Evolutionary conservation across 2,797 vertebrate species (phyloP).

Genomic region (Ataeniobius toweri): DNA sequence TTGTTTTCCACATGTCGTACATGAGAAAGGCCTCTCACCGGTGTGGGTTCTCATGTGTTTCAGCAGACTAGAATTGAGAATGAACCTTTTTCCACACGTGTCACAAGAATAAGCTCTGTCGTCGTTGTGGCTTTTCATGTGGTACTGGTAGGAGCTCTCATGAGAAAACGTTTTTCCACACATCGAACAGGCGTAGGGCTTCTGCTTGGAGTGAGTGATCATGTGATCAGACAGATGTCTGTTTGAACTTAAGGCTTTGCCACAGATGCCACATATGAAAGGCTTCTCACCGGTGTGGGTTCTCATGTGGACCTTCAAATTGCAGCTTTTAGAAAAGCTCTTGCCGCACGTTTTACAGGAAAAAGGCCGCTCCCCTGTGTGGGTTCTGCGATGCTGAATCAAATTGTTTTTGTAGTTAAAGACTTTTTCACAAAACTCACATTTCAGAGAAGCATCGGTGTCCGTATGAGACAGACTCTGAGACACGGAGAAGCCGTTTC

Average conservation of each 20-base stretch:
- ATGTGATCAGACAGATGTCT: constrained; percentile 1
- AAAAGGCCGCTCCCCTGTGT: neutral
- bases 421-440: neutral
- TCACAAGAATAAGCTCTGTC: neutral
- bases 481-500: neutral
- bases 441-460: neutral
- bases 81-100: constrained; percentile 1
- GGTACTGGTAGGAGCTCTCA: constrained; percentile 1
- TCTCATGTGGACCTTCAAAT: neutral
- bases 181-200: neutral
- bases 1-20: neutral
- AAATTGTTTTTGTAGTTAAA: neutral
- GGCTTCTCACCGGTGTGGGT: neutral
- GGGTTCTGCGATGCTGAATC: neutral
- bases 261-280: neutral
- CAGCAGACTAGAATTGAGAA: neutral
- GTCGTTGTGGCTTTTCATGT: neutral
- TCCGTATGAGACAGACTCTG: neutral
- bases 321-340: neutral
- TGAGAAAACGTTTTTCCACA: neutral
- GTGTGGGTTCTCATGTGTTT: neutral
- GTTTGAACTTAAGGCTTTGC: neutral
- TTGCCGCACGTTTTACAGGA: neutral
- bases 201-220: neutral
- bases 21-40: neutral